A percentile compares a stretch with the other conserved stretches of the same genome.
These are phyloP conservation scores for Distichodus sexfasciatus DNA, from an alignment of 2,797 vertebrate species.

Conservation along the genomic window DNA sequence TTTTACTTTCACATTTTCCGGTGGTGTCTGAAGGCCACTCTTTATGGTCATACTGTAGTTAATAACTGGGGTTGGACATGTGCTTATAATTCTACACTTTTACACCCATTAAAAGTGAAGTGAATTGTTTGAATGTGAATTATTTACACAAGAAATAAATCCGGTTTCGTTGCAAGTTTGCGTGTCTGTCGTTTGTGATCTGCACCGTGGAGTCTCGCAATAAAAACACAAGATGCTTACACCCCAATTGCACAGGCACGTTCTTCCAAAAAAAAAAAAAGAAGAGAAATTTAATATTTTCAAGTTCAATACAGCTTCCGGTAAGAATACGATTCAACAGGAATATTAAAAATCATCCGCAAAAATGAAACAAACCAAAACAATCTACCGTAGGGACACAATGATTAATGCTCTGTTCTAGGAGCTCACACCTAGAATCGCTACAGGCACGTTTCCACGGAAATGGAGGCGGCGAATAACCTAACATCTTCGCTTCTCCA, in stretches of 20 bases:
- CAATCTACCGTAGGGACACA: constrained; percentile 52
- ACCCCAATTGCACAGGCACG: neutral
- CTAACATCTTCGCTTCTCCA: constrained; percentile 10
- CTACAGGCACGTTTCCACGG: constrained; percentile 23
- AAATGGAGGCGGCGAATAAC: constrained; percentile 1
- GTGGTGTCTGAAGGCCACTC: too few relatives aligned
- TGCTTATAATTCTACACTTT: too few relatives aligned
- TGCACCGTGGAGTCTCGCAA: neutral
- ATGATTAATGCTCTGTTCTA: constrained; percentile 36
- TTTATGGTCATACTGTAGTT: too few relatives aligned
- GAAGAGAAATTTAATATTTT: constrained; percentile 57
- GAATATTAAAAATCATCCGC: constrained; percentile 56
- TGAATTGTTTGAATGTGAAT: too few relatives aligned
- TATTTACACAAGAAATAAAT: too few relatives aligned
- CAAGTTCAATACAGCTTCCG: constrained; percentile 52
- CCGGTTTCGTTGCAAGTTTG: too few relatives aligned
- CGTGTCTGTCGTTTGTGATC: too few relatives aligned
- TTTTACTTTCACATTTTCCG: too few relatives aligned
- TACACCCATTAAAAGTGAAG: too few relatives aligned
- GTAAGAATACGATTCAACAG: constrained; percentile 57
- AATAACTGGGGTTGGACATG: too few relatives aligned
- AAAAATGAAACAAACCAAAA: too few relatives aligned
- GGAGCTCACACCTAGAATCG: constrained; percentile 26
- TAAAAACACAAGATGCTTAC: neutral
- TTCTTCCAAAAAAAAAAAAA: constrained; percentile 47